Evolutionary conservation across 2,888 invertebrate species (phyloP), one percentile per base, ranked within the genome.

Genomic region (Gasteruption jaculator): DNA sequence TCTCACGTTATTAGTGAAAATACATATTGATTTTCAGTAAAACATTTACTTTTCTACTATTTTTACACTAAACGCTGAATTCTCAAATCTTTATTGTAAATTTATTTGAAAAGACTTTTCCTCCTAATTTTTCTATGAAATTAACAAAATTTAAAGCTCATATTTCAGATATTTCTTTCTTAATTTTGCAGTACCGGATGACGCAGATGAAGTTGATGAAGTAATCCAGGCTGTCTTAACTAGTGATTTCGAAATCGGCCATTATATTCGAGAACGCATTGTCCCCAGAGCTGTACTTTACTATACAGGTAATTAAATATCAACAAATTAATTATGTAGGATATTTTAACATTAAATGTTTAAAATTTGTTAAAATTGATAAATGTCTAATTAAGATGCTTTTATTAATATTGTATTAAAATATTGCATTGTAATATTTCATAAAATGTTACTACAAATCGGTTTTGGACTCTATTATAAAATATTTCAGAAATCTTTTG

Each of bases 221-320:
- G 93, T 95, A 52, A 82, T 86, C 27, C 90, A 85, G 73, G 82
- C 85, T 55, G 76, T 94, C 54, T 75, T 97, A 52, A 90, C 91
- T 7, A 86, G 88, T 39, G 99, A 99, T 75, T 99, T 94, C 73
- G 97, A 99, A 78, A 90, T 99, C 70, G 99, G 99, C 3, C 97
- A 99, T 75, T 93, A 94, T 73, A 86, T 99, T 68, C 85, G 95
- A 57, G 96, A 99, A 73, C 82, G 95, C 53, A 86, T 99, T 53
- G 87, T 99, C 49, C 95, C 97, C n/a, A 85, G 92, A 67, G 97
- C 97, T 43, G 91, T 96, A 38, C 81, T 99, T 34, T 95, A 91
- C 68, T 99, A 85, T 74, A 99, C 97, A 46, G 99, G 99, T 64
- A 88, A 88, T 71, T 81, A 80, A n/a, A 22, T 41, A 1, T 15